phyloP scores from a whole-genome alignment of 2,797 vertebrate species.

The Melanotaenia boesemani region DNA sequence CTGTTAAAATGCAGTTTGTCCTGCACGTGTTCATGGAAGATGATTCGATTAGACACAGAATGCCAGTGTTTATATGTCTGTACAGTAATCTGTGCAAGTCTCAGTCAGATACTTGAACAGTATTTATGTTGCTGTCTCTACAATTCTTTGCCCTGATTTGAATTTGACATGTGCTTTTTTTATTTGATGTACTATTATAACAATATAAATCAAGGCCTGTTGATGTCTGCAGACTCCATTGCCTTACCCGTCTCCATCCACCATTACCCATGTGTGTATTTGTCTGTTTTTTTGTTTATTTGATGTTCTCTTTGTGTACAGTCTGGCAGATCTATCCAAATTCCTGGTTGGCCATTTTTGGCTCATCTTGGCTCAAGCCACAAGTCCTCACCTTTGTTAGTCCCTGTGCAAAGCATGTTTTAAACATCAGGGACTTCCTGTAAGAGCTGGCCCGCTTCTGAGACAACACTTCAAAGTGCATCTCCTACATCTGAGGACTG shows the following conservation, averaged over 20 bases:
- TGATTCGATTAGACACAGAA: constrained; percentile 62
- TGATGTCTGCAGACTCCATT: background rate
- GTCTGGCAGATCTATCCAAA: constrained; percentile 56
- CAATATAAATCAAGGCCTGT: background rate
- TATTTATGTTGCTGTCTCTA: constrained; percentile 31
- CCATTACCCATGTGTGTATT: constrained; percentile 52
- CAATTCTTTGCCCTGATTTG: constrained; percentile 13
- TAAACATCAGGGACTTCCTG: constrained; percentile 88
- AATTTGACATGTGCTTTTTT: constrained; percentile 8
- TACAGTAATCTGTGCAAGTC: constrained; percentile 10
- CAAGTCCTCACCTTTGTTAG: constrained; percentile 85
- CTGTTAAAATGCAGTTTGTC: constrained; percentile 40
- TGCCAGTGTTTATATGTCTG: constrained; percentile 40
- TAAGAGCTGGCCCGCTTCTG: constrained; percentile 87
- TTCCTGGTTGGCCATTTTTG: constrained; percentile 78
- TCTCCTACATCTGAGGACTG: constrained; percentile 93
- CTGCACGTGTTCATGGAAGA: constrained; percentile 23
- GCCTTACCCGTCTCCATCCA: background rate
- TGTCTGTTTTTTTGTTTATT: constrained; percentile 63
- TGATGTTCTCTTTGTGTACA: constrained; percentile 53
- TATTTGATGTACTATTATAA: background rate
- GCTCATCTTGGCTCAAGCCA: constrained; percentile 64
- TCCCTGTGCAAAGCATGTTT: constrained; percentile 81
- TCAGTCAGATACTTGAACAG: background rate
- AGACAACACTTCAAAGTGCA: constrained; percentile 95